Evolutionary conservation across 2,888 invertebrate species (phyloP).

Genomic region (Lordiphosa andalusiaca): DNA sequence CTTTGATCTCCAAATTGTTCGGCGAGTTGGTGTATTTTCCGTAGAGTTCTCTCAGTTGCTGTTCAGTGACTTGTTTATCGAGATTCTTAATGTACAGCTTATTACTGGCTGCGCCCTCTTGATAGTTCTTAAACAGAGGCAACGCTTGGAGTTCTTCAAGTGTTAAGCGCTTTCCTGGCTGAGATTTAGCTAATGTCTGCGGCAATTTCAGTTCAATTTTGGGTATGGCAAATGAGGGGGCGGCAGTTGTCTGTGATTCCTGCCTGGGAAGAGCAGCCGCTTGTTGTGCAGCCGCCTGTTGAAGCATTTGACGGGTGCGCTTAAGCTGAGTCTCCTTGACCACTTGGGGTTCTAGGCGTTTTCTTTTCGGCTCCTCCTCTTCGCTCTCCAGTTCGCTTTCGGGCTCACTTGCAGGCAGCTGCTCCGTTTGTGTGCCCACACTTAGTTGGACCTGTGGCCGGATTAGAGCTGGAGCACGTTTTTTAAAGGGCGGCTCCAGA

Average conservation of each 20-base stretch:
- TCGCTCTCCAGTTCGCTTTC: slow-evolving; percentile 79
- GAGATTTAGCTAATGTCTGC: background rate
- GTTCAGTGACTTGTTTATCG: slow-evolving; percentile 87
- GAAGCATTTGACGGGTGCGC: slow-evolving; percentile 64
- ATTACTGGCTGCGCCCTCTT: slow-evolving; percentile 89
- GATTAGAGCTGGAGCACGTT: slow-evolving; percentile 41
- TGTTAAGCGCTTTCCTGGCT: slow-evolving; percentile 84
- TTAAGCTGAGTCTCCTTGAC: slow-evolving; percentile 60
- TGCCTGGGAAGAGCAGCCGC: slow-evolving; percentile 8
- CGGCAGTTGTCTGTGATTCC: background rate
- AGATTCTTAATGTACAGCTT: slow-evolving; percentile 96
- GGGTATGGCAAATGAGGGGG: slow-evolving; percentile 17
- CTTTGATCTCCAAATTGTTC: slow-evolving; percentile 84
- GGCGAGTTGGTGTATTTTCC: slow-evolving; percentile 83
- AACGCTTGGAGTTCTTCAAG: slow-evolving; percentile 86
- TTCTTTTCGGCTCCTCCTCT: slow-evolving; percentile 47
- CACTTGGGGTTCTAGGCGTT: slow-evolving; percentile 19
- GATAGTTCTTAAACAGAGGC: slow-evolving; percentile 92
- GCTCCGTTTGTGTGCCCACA: slow-evolving; percentile 68
- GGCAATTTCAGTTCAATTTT: slow-evolving; percentile 70
- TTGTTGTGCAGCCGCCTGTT: slow-evolving; percentile 27
- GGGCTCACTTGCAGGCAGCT: slow-evolving; percentile 21
- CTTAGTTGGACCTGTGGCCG: slow-evolving; percentile 16
- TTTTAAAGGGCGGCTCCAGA: slow-evolving; percentile 90
- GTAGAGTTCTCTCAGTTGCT: slow-evolving; percentile 89